Percentiles rank a stretch among this genome's conserved stretches.
Evolutionary conservation across 1,140 invertebrate species (phyloP).

Genomic region (Trachelipus rathkii): DNA sequence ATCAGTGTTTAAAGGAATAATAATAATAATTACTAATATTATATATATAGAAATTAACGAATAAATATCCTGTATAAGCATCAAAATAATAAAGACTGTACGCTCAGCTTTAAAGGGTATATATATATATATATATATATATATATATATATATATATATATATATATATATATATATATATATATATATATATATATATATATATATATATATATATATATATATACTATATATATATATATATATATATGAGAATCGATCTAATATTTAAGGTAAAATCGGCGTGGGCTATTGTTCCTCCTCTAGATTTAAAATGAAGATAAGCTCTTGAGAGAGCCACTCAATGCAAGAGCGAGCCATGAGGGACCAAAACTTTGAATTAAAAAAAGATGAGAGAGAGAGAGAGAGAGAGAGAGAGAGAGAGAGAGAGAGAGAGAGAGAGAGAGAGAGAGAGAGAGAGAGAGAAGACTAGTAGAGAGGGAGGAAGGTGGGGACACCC

Average conservation of each 20-base stretch:
- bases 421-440: neutral
- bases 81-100: too few relatives aligned
- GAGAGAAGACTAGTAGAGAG: neutral
- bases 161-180: slow-evolving; percentile 13
- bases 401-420: slow-evolving; percentile 11
- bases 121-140: neutral
- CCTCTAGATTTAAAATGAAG: neutral
- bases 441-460: slow-evolving; percentile 11
- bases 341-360: slow-evolving; percentile 2
- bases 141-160: slow-evolving; percentile 15
- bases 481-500: too few relatives aligned
- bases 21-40: too few relatives aligned
- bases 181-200: slow-evolving; percentile 14
- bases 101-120: too few relatives aligned
- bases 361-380: neutral
- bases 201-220: neutral
- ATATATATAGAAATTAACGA: too few relatives aligned
- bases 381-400: neutral
- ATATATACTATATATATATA: slow-evolving; percentile 13
- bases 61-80: too few relatives aligned
- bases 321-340: neutral
- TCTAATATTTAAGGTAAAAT: neutral
- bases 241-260: neutral
- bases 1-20: too few relatives aligned
- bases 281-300: neutral